Conservation (phyloP, 1,140 invertebrate genomes). For the Cydia amplana region DNA sequence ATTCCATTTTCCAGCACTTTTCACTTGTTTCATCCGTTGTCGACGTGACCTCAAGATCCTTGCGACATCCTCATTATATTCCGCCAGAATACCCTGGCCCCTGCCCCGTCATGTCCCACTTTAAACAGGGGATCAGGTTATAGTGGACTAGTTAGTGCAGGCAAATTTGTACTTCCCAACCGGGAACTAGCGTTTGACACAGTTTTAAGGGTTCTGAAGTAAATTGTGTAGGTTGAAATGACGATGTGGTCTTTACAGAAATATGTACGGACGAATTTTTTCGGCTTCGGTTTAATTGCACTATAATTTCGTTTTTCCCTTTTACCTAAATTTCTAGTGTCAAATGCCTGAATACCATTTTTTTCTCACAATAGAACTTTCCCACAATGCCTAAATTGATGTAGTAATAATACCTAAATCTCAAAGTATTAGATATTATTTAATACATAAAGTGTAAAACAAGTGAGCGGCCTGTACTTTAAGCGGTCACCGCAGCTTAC, state of each 20-base stretch:
- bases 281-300: no score
- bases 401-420: no score
- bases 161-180: slow-evolving; percentile 14
- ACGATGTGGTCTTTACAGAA: neutral
- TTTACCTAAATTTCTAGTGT: no score
- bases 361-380: no score
- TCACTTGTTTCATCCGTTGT: slow-evolving; percentile 3
- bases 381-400: no score
- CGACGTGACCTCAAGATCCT: slow-evolving; percentile 16
- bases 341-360: no score
- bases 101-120: neutral
- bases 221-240: neutral
- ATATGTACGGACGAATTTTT: no score
- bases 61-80: slow-evolving; percentile 8
- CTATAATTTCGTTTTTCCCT: no score
- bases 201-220: neutral
- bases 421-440: no score
- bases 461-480: no score
- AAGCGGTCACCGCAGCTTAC: no score
- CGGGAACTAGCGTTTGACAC: slow-evolving; percentile 24
- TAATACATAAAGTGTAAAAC: no score
- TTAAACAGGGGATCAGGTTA: neutral
- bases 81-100: neutral
- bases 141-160: slow-evolving; percentile 6
- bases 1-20: slow-evolving; percentile 20